Evolutionary conservation across 2,113 vertebrate species (phyloP).

Genomic region (Geococcyx californianus): DNA sequence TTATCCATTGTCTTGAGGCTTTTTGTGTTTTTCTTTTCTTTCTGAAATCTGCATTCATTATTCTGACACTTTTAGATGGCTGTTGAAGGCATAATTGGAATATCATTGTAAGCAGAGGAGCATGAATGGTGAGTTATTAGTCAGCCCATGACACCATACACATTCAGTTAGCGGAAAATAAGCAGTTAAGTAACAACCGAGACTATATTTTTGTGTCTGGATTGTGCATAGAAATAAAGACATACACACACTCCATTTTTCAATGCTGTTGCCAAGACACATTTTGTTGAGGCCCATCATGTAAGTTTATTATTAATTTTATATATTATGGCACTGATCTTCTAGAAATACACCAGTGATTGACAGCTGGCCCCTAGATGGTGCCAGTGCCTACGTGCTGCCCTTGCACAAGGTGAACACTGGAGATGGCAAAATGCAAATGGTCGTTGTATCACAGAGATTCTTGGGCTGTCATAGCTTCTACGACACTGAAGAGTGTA

Average conservation of each 20-base stretch:
- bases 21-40: not conserved
- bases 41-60: slow-evolving; percentile 12
- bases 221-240: not conserved
- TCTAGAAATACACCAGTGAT: not conserved
- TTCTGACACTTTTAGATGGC: not conserved
- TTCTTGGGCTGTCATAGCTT: not conserved
- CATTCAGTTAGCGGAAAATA: not conserved
- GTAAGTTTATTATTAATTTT: not conserved
- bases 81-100: not conserved
- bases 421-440: not conserved
- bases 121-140: not conserved
- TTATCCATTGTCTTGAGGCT: not conserved
- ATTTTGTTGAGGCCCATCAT: not conserved
- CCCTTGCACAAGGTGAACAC: not conserved
- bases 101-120: not conserved
- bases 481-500: not conserved
- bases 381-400: not conserved
- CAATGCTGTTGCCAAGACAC: not conserved
- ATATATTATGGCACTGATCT: not conserved
- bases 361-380: not conserved
- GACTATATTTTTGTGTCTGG: not conserved
- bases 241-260: not conserved
- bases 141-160: not conserved
- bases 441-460: not conserved
- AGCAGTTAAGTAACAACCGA: not conserved